Evolutionary conservation across 2,113 vertebrate genomes (phyloP).

Genomic region (Strix uralensis): DNA sequence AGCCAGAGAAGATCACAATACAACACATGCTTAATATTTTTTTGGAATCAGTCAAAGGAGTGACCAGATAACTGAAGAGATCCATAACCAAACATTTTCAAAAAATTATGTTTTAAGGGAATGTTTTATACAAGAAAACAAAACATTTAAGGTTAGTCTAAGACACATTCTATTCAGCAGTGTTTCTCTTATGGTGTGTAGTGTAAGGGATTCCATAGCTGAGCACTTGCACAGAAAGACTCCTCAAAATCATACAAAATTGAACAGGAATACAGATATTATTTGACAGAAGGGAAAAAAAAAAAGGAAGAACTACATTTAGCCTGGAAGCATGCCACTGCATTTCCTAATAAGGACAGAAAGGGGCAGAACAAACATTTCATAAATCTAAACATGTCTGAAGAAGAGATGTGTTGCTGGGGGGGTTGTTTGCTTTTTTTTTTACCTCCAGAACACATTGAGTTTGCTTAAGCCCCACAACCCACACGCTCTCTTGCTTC

Average conservation of each 20-base stretch:
- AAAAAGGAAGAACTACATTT: not conserved
- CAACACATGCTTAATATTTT: not conserved
- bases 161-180: not conserved
- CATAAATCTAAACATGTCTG: not conserved
- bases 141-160: not conserved
- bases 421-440: not conserved
- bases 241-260: not conserved
- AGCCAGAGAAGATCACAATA: not conserved
- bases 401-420: not conserved
- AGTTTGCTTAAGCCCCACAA: not conserved
- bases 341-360: slow-evolving; percentile 1
- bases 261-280: not conserved
- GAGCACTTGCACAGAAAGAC: not conserved
- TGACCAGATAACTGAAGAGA: not conserved
- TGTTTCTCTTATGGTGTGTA: not conserved
- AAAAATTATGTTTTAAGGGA: not conserved
- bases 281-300: not conserved
- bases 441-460: not conserved
- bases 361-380: slow-evolving; percentile 7
- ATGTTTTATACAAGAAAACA: not conserved
- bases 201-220: not conserved
- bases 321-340: not conserved
- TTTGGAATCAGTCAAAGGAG: not conserved
- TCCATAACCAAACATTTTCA: not conserved
- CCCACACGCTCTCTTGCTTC: not conserved